Conservation (phyloP, 2,797 vertebrate species). For the Bradypodion ventrale region DNA sequence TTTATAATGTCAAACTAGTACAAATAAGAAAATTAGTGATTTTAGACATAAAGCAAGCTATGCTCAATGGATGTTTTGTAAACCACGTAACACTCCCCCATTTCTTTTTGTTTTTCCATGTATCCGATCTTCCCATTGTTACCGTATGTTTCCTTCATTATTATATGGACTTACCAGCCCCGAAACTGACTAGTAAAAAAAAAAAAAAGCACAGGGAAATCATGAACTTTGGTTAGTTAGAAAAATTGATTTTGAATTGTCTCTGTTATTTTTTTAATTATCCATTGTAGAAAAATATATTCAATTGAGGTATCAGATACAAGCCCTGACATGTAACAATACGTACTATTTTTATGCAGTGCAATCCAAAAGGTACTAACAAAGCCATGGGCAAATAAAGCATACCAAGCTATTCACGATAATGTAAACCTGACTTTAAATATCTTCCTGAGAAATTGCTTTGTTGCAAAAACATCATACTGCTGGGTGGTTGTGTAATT, state of each 20-base stretch:
- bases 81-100: background rate
- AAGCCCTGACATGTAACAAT: constrained; percentile 37
- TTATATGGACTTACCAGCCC: constrained; percentile 23
- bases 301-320: constrained; percentile 13
- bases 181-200: constrained; percentile 21
- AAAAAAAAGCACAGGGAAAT: constrained; percentile 41
- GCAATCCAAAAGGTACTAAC: constrained; percentile 37
- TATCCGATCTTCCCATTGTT: constrained; percentile 18
- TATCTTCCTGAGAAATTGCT: constrained; percentile 47
- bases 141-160: background rate
- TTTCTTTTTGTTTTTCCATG: constrained; percentile 5
- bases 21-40: constrained; percentile 25
- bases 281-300: constrained; percentile 28
- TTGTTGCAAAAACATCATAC: constrained; percentile 47
- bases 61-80: constrained; percentile 27
- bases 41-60: constrained; percentile 38
- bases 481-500: constrained; percentile 53
- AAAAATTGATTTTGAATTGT: constrained; percentile 23
- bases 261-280: background rate
- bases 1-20: constrained; percentile 22
- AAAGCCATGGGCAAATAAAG: constrained; percentile 48
- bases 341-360: constrained; percentile 40
- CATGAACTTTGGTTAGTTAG: constrained; percentile 24
- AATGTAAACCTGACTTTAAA: constrained; percentile 56
- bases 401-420: constrained; percentile 9